A percentile compares a stretch with the other conserved stretches of the same genome.
phyloP scores from a whole-genome alignment of 2,888 invertebrate genomes.

The Apomyelois bistriatella region DNA sequence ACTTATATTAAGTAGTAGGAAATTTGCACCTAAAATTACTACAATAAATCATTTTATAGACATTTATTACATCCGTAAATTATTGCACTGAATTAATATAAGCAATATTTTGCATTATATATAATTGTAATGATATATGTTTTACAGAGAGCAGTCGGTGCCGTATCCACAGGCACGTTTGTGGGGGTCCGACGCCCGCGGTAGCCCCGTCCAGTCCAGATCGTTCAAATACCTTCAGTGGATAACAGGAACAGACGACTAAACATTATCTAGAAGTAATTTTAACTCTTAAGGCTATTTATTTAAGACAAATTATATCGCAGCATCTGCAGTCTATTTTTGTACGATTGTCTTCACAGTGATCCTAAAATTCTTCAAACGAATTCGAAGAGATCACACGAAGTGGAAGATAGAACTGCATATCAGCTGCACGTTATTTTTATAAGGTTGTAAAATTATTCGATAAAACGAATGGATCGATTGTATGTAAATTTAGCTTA shows the following conservation, averaged over 20 bases:
- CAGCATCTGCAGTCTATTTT: constrained; percentile 27
- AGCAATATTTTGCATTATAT: too few relatives aligned
- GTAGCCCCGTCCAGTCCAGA: constrained; percentile 72
- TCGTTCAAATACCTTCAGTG: constrained; percentile 78
- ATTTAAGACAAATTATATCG: constrained; percentile 30
- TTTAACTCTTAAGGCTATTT: constrained; percentile 30
- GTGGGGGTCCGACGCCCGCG: constrained; percentile 48
- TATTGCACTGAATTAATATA: too few relatives aligned
- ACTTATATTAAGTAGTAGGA: too few relatives aligned
- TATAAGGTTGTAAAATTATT: constrained; percentile 28
- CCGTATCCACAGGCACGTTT: constrained; percentile 55
- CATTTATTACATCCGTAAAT: too few relatives aligned
- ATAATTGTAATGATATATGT: constrained; percentile 17
- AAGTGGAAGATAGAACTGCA: constrained; percentile 25
- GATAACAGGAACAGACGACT: constrained; percentile 77
- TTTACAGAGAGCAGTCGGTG: constrained; percentile 71
- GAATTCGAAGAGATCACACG: constrained; percentile 50
- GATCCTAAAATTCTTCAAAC: constrained; percentile 50
- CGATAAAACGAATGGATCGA: constrained; percentile 41
- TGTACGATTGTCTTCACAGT: constrained; percentile 26
- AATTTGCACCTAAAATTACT: too few relatives aligned
- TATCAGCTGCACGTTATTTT: constrained; percentile 29
- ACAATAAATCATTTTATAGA: too few relatives aligned
- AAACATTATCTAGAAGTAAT: constrained; percentile 27
- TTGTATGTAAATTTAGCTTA: constrained; percentile 34